Evolutionary conservation across 2,113 vertebrate genomes (phyloP).

Genomic region (Gnathonemus longibarbis): DNA sequence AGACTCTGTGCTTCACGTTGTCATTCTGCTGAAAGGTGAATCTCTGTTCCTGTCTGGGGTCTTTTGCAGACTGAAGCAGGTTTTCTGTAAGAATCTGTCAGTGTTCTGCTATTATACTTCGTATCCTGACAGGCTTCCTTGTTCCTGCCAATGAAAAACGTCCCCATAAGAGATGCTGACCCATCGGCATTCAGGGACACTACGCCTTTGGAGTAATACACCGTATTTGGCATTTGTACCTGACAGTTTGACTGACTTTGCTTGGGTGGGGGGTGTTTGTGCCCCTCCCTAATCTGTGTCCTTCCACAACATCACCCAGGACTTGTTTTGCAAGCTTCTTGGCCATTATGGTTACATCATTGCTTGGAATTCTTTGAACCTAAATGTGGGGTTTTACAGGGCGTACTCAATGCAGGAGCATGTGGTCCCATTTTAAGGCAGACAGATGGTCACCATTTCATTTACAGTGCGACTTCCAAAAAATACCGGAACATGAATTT

Average conservation of each 20-base stretch:
- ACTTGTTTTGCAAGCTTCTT: background rate
- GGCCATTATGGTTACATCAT: background rate
- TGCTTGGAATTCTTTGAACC: background rate
- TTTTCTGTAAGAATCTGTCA: background rate
- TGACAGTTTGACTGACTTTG: background rate
- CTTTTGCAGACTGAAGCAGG: background rate
- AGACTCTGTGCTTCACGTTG: background rate
- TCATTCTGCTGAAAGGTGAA: background rate
- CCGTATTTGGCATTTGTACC: background rate
- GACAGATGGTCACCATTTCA: background rate
- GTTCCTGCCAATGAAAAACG: background rate
- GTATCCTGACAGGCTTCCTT: background rate
- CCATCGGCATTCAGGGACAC: background rate
- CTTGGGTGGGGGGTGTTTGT: background rate
- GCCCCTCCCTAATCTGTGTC: background rate
- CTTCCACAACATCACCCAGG: background rate
- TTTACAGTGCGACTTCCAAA: background rate
- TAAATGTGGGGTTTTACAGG: background rate
- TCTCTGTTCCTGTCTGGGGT: background rate
- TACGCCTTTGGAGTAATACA: background rate
- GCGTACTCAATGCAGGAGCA: background rate
- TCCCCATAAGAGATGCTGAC: background rate
- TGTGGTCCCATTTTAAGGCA: background rate
- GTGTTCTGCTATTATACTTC: background rate
- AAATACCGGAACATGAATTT: background rate